Percentiles rank a stretch among this genome's conserved stretches.
Evolutionary conservation across 2,888 invertebrate genomes (phyloP).

Genomic region (Camptogramma bilineatum): DNA sequence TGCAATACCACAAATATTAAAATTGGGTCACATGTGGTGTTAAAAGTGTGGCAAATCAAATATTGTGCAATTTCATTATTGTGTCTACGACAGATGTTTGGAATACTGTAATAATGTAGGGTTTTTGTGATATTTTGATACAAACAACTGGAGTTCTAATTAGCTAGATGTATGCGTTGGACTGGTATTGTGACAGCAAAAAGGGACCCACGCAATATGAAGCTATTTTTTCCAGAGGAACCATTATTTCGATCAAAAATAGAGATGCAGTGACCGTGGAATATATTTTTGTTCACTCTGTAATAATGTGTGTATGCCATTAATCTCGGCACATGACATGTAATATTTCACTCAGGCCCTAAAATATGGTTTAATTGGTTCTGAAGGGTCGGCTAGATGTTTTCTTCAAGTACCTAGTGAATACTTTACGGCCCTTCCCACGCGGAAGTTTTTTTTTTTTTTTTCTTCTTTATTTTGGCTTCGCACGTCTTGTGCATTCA

Average conservation of each 20-base stretch:
- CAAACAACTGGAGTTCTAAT: constrained; percentile 33
- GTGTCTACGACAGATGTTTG: constrained; percentile 42
- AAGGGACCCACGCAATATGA: constrained; percentile 7
- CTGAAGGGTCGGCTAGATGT: constrained; percentile 32
- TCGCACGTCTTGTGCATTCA: too few relatives aligned
- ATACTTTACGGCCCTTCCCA: constrained; percentile 51
- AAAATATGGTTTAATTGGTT: constrained; percentile 34
- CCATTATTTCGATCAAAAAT: constrained; percentile 41
- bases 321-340: constrained; percentile 37
- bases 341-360: constrained; percentile 32
- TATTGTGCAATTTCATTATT: constrained; percentile 53
- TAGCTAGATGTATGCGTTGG: constrained; percentile 29
- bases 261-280: constrained; percentile 43
- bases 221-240: constrained; percentile 28
- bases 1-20: constrained; percentile 50
- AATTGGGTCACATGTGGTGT: constrained; percentile 52
- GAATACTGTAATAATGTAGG: constrained; percentile 19
- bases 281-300: constrained; percentile 41
- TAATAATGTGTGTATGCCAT: constrained; percentile 32
- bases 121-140: constrained; percentile 30
- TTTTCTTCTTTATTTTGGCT: too few relatives aligned
- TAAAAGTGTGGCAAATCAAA: constrained; percentile 46
- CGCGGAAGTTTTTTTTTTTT: too few relatives aligned
- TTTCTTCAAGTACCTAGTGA: constrained; percentile 20
- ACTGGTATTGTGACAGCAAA: constrained; percentile 14